Conservation (phyloP, 2,797 vertebrate species). For the Manis javanica region DNA sequence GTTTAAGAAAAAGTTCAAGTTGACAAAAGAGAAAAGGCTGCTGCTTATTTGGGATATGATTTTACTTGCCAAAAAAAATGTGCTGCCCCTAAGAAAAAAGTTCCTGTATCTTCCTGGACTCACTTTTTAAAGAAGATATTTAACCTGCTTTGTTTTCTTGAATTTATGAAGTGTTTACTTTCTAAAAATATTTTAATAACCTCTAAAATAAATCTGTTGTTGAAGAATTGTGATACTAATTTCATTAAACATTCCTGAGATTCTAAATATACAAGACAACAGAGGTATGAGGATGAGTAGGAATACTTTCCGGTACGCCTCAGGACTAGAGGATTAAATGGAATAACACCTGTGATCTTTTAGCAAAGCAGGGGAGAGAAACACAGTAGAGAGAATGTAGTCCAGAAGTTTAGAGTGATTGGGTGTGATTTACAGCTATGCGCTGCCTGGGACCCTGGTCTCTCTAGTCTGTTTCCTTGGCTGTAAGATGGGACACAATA, state of each 20-base stretch:
- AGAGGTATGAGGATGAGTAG: not conserved
- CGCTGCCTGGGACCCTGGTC: no score
- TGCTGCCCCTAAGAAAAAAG: not conserved
- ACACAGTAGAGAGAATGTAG: not conserved
- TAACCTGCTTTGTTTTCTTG: not conserved
- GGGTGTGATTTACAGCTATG: not conserved
- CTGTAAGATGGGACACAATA: not conserved
- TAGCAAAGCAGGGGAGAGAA: not conserved
- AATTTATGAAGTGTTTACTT: not conserved
- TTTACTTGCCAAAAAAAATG: constrained; percentile 36
- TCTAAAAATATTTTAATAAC: not conserved
- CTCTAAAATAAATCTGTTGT: constrained; percentile 14
- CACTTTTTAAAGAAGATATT: not conserved
- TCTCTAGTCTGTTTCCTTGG: not conserved
- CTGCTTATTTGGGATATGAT: not conserved
- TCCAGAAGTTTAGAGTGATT: not conserved
- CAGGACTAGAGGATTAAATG: not conserved
- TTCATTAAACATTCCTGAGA: not conserved
- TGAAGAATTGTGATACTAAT: not conserved
- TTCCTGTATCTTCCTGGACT: not conserved
- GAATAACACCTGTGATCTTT: not conserved
- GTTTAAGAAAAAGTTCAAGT: not conserved
- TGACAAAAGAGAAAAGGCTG: not conserved
- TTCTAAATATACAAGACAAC: not conserved
- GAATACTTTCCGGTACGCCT: not conserved